Evolutionary conservation across 2,888 invertebrate genomes (phyloP), one percentile per base, ranked within the genome.

Genomic region (Hyposoter didymator): DNA sequence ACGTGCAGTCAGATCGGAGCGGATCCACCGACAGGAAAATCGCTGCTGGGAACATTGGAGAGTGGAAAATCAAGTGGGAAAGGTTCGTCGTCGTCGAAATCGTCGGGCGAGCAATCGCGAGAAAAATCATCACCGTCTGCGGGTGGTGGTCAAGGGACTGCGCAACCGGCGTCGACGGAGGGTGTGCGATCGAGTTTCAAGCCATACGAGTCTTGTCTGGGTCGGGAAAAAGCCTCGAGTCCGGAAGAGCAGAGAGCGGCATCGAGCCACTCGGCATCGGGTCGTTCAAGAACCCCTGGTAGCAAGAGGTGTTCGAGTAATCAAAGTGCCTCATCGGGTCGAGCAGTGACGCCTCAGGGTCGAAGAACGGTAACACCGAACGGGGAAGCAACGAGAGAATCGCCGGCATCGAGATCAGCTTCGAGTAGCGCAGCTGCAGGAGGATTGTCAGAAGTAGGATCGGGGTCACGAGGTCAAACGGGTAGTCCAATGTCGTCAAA

Each of bases 1-100:
- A 99, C 99, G 78, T 99, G 99, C 95, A 99, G 98, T 94, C 99
- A 98, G 93, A 99, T 99, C 92, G 99, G 99, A 88, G 97, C 97
- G 6, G 99, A 99, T 94, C 95, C 97, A 39, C 97, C 98, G 75
- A 93, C 94, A 70, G 96, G 96, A 93, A 96, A 97, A 78, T 97
- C 97, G 92, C 95, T 97, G 84, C 95, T 97, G 89, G 96, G 96
- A 88, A 96, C 96, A 83, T 96, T 96, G 80, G 97, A 97, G 90
- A 97, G 97, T 92, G 95, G 96, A 62, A 95, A 96, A 70, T 86
- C 90, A 22, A 95, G 95, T 91, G 95, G 95, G 90, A 95, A 95
- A 91, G 90, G 88, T 67, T 45, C 45, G 47, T 45, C 45, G 47
- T 45, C 45, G 7, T 91, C 89, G 10, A 85, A 89, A 28, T 87